A percentile compares a stretch with the other conserved stretches of the same genome.
These are phyloP conservation scores for Desmodus rotundus DNA, from an alignment of 2,113 vertebrate genomes.

Conservation along the genomic window DNA sequence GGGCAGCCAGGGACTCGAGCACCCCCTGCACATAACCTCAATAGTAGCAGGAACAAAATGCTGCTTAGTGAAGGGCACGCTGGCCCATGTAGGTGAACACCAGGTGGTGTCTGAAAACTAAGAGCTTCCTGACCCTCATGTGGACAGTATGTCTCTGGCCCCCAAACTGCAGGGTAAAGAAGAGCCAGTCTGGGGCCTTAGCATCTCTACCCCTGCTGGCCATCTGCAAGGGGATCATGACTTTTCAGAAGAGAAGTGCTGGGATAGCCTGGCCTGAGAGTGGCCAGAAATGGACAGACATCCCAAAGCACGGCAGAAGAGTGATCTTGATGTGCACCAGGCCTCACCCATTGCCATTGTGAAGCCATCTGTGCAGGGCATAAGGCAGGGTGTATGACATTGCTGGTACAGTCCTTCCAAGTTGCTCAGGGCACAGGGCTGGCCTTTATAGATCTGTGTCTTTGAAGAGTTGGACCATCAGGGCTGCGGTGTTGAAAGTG, in stretches of 20 bases:
- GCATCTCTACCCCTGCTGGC: not conserved
- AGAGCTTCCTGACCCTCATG: constrained; percentile 42
- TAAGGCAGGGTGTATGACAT: not conserved
- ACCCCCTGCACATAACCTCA: constrained; percentile 49
- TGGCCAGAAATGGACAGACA: not conserved
- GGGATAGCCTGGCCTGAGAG: accelerated
- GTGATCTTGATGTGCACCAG: not conserved
- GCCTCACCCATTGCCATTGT: not conserved
- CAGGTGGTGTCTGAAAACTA: constrained; percentile 11
- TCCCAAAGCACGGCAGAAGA: not conserved
- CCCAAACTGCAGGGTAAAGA: constrained; percentile 36
- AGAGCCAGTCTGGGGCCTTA: constrained; percentile 28
- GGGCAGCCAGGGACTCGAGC: constrained; percentile 24
- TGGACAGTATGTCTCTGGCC: constrained; percentile 29
- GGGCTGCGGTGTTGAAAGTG: not conserved
- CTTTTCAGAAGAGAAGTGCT: not conserved
- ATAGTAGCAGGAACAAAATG: constrained; percentile 57
- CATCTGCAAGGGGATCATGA: constrained; percentile 49
- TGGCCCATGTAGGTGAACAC: constrained; percentile 51
- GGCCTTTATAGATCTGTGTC: not conserved
- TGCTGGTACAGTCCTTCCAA: not conserved
- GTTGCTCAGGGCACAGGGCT: not conserved
- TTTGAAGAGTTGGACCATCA: not conserved
- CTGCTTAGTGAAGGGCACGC: not conserved
- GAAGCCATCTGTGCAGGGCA: not conserved